Conservation (phyloP, 2,797 vertebrate genomes). For the Arrhamphus sclerolepis region DNA sequence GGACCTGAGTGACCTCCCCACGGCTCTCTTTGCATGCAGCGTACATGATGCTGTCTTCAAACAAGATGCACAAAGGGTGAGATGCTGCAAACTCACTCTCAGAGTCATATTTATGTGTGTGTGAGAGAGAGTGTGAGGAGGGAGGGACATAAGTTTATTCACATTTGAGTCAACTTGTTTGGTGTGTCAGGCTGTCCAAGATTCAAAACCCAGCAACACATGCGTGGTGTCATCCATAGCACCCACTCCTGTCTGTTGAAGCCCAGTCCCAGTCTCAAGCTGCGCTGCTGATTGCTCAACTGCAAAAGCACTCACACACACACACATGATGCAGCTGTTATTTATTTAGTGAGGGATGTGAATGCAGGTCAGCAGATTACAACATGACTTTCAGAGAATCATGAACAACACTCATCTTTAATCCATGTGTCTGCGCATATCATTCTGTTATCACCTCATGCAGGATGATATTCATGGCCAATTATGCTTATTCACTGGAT, state of each 20-base stretch:
- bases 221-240: slow-evolving; percentile 51
- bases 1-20: slow-evolving; percentile 93
- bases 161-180: slow-evolving; percentile 40
- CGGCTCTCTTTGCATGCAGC: slow-evolving; percentile 91
- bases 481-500: slow-evolving; percentile 2
- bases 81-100: slow-evolving; percentile 28
- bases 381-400: slow-evolving; percentile 32
- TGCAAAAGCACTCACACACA: slow-evolving; percentile 5
- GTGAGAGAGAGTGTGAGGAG: too few relatives aligned
- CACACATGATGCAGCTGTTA: slow-evolving; percentile 40
- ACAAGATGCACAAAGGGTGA: slow-evolving; percentile 87
- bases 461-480: slow-evolving; percentile 17
- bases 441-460: slow-evolving; percentile 23
- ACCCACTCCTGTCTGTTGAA: slow-evolving; percentile 31
- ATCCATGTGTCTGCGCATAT: slow-evolving; percentile 27
- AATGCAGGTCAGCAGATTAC: slow-evolving; percentile 37
- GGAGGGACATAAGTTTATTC: slow-evolving; percentile 7
- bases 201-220: slow-evolving; percentile 39
- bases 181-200: slow-evolving; percentile 26
- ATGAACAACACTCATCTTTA: slow-evolving; percentile 18
- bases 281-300: slow-evolving; percentile 33
- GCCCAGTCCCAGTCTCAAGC: slow-evolving; percentile 40
- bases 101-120: slow-evolving; percentile 7
- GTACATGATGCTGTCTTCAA: slow-evolving; percentile 90
- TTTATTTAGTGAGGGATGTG: slow-evolving; percentile 38